A percentile compares a stretch with the other conserved stretches of the same genome.
Evolutionary conservation across 2,113 vertebrate genomes (phyloP).

Genomic region (Sceloporus undulatus): DNA sequence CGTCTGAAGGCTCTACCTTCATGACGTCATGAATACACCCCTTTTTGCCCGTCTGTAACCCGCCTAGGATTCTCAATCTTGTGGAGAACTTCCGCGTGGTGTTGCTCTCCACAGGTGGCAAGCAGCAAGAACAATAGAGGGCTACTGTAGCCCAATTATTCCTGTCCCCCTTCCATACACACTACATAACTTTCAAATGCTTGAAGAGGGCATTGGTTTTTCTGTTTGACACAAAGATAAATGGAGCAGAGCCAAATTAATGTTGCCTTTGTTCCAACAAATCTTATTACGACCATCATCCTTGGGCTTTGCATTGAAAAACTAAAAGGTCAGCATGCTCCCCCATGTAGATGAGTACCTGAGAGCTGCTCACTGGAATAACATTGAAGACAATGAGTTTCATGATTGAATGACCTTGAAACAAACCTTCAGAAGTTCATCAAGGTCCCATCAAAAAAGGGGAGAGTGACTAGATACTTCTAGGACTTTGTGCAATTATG

Average conservation of each 20-base stretch:
- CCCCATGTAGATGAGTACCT: neutral
- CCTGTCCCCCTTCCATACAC: too few species aligned
- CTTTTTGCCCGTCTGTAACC: too few species aligned
- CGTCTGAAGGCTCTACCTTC: too few species aligned
- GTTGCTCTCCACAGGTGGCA: too few species aligned
- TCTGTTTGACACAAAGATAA: neutral
- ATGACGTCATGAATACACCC: too few species aligned
- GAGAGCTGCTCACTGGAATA: neutral
- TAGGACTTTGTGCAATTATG: neutral
- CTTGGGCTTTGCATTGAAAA: neutral
- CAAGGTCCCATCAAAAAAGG: neutral
- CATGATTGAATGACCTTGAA: conserved; percentile 7
- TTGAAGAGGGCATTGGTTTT: too few species aligned
- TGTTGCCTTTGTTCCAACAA: neutral
- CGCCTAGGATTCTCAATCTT: too few species aligned
- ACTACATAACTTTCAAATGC: too few species aligned
- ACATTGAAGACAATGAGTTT: neutral
- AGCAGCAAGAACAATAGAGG: too few species aligned
- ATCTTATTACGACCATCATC: neutral
- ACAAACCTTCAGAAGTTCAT: neutral
- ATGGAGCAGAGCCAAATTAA: neutral
- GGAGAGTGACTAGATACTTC: neutral
- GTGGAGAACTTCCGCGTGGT: too few species aligned
- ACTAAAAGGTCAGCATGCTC: neutral
- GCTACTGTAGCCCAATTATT: too few species aligned